These are phyloP conservation scores for Eriosoma lanigerum DNA, from an alignment of 1,140 invertebrate species.

Conservation along the genomic window DNA sequence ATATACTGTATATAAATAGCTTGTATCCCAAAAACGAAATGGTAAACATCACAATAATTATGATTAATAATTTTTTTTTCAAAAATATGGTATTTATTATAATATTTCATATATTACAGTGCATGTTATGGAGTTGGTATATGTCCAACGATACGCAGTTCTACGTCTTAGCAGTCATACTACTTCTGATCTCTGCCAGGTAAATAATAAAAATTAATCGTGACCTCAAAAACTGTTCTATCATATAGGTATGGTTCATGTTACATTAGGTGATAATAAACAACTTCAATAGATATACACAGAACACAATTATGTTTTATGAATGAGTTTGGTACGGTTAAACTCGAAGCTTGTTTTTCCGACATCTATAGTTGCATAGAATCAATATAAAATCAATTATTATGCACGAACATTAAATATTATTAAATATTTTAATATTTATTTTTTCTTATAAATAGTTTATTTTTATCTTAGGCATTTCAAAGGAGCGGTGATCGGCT, in stretches of 20 bases:
- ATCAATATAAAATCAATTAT: not conserved
- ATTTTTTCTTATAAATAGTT: not conserved
- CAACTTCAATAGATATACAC: not conserved
- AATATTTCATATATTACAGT: slow-evolving; percentile 60
- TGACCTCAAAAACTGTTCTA: slow-evolving; percentile 14
- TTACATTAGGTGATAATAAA: not conserved
- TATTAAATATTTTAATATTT: not conserved
- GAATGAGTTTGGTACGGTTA: not conserved
- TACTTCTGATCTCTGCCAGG: slow-evolving; percentile 75
- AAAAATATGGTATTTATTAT: no score
- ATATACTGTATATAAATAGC: slow-evolving; percentile 79
- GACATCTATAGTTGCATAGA: not conserved
- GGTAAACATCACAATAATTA: slow-evolving; percentile 58
- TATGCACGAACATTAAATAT: not conserved
- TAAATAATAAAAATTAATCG: slow-evolving; percentile 58
- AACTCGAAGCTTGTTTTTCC: not conserved
- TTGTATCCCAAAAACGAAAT: slow-evolving; percentile 75
- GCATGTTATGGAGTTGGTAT: slow-evolving; percentile 89
- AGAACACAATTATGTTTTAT: no score
- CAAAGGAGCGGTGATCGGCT: slow-evolving; percentile 62
- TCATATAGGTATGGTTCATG: not conserved
- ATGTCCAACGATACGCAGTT: slow-evolving; percentile 92
- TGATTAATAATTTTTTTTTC: no score
- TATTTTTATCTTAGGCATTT: slow-evolving; percentile 60
- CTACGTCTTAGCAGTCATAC: slow-evolving; percentile 72